Evolutionary conservation across 2,888 invertebrate species (phyloP).

Genomic region (Leptinotarsa rubiginosa): DNA sequence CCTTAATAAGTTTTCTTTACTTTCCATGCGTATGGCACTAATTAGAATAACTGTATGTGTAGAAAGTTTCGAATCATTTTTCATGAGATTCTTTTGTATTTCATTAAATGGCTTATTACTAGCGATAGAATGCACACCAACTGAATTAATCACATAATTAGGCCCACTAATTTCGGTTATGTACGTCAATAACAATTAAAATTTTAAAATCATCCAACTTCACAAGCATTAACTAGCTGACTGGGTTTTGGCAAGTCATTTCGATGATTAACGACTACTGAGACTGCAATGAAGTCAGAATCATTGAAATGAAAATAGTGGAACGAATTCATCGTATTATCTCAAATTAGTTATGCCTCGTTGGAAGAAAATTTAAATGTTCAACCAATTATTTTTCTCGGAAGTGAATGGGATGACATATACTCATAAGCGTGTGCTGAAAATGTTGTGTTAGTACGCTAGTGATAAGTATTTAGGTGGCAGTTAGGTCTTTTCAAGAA

Average conservation of each 20-base stretch:
- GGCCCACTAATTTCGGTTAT: conserved; percentile 1
- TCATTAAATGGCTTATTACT: not conserved
- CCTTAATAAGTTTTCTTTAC: no score
- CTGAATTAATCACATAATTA: conserved; percentile 1
- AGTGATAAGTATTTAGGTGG: not conserved
- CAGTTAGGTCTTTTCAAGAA: not conserved
- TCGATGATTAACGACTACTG: conserved; percentile 9
- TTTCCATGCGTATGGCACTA: no score
- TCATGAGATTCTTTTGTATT: not conserved
- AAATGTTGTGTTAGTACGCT: not conserved
- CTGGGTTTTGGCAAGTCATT: conserved; percentile 11
- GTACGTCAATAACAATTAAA: conserved; percentile 3
- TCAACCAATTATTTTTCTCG: conserved; percentile 3
- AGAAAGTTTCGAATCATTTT: no score
- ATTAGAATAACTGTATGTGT: no score
- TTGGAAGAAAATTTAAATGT: conserved; percentile 8
- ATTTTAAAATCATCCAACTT: conserved; percentile 3
- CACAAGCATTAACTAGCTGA: conserved; percentile 3
- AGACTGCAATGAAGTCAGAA: conserved; percentile 3
- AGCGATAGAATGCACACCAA: not conserved
- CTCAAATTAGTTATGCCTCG: conserved; percentile 12
- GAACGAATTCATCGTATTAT: conserved; percentile 10
- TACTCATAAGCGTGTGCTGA: not conserved
- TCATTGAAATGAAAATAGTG: conserved; percentile 7
- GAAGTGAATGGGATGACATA: not conserved